Evolutionary conservation across 1,140 invertebrate genomes (phyloP).

Genomic region (Pogonognathellus flavescens): DNA sequence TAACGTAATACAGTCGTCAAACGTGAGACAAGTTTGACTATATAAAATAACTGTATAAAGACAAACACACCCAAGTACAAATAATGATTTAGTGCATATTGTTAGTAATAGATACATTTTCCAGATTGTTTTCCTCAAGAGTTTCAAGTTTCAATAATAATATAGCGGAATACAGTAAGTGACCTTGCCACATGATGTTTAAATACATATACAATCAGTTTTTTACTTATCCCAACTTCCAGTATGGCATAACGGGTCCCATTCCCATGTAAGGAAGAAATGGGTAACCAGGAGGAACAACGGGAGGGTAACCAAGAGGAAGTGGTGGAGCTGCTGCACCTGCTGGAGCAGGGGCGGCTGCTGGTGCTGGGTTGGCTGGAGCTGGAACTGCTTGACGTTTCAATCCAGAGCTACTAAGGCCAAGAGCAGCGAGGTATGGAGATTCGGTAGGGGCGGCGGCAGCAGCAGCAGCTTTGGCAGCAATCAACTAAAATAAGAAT

Average conservation of each 20-base stretch:
- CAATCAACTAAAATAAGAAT: background rate
- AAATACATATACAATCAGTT: no score
- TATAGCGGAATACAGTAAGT: no score
- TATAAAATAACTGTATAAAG: no score
- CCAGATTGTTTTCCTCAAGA: no score
- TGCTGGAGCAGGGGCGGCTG: background rate
- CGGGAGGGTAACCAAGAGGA: background rate
- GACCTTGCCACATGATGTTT: no score
- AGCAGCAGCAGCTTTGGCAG: background rate
- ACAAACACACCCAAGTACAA: no score
- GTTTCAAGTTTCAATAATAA: no score
- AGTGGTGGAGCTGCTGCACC: background rate
- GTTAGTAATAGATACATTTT: no score
- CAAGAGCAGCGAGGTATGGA: background rate
- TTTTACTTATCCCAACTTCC: conserved; percentile 19
- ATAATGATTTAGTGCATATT: no score
- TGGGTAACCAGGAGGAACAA: background rate
- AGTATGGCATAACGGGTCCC: background rate
- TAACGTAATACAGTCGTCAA: no score
- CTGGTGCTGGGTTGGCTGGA: background rate
- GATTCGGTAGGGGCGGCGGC: background rate
- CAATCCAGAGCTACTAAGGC: background rate
- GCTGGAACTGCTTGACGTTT: conserved; percentile 3
- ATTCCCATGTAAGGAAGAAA: background rate
- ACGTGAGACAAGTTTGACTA: no score